Conservation (phyloP, 1,140 invertebrate genomes). For the Sycophaga agraensis region DNA sequence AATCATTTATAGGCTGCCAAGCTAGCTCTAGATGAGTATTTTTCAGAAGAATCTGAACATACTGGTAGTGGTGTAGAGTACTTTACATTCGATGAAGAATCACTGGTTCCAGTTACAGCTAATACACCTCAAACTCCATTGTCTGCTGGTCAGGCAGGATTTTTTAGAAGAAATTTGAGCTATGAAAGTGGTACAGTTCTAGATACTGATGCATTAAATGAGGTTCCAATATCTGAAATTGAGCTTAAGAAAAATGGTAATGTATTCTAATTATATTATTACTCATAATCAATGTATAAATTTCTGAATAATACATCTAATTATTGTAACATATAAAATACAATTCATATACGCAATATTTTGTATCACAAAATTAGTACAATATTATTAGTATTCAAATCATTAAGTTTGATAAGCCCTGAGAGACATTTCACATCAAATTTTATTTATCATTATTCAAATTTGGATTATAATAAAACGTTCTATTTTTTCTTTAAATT, state of each 20-base stretch:
- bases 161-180: conserved; percentile 43
- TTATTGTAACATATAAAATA: too few species aligned
- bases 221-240: conserved; percentile 30
- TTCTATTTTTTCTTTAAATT: too few species aligned
- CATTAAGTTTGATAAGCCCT: too few species aligned
- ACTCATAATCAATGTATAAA: too few species aligned
- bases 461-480: too few species aligned
- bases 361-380: too few species aligned
- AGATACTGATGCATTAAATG: conserved; percentile 44
- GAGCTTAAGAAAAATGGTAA: conserved; percentile 39
- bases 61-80: conserved; percentile 55
- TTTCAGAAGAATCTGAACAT: conserved; percentile 63
- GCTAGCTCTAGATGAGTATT: conserved; percentile 82
- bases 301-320: too few species aligned
- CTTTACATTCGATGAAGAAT: conserved; percentile 58
- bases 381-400: too few species aligned
- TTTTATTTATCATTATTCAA: too few species aligned
- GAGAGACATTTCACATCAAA: too few species aligned
- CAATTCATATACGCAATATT: too few species aligned
- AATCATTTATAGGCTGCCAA: conserved; percentile 71
- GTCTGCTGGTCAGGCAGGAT: conserved; percentile 37
- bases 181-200: conserved; percentile 41
- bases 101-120: conserved; percentile 35
- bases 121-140: conserved; percentile 36
- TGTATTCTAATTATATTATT: too few species aligned